Evolutionary conservation across 2,888 invertebrate species (phyloP), one percentile per base, ranked within the genome.

Genomic region (Conchocele bisecta): DNA sequence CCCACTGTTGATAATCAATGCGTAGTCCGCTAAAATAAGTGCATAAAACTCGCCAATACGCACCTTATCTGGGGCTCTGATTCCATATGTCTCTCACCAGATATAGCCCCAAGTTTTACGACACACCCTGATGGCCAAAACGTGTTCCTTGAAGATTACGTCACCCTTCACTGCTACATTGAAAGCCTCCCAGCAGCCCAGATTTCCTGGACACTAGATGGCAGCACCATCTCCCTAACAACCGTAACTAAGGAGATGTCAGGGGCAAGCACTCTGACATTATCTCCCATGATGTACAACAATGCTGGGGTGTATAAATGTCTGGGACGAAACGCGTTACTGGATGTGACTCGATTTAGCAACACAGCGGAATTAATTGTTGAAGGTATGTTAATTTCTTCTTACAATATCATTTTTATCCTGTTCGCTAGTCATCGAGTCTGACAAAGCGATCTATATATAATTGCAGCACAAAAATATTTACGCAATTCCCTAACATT

Each of bases 241-340:
- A 46, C 41, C 15, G 39, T 61, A 11, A 46, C 42, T 13, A 53
- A 37, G 31, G 50, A 50, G 24, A 24, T 9, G 39, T 24, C 44
- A 76, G 76, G 76, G 39, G 65, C 65, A 48, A 76, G 72, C 42
- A 66, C 54, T 33, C 37, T 68, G 31, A 54, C 35, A 3, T 22
- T 76, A 42, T 53, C 44, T 31, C 76, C 72, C 33, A 61, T 69
- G 6, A 60, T 72, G 76, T 76, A 76, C 44, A 46, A 57, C 13
- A 48, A 69, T 41, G 66, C 61, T 22, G 76, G 76, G 28, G 42
- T 42, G 15, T 72, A 76, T 46, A 76, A 76, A 58, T 76, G 76
- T 69, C 24, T 42, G n/a, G 76, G 65, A 31, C 61, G 57, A 50
- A 76, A 76, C 50, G 63, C 53, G 1, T 44, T 76, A 15, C 37